phyloP scores from a whole-genome alignment of 2,888 invertebrate species.

The Agrochola circellaris region DNA sequence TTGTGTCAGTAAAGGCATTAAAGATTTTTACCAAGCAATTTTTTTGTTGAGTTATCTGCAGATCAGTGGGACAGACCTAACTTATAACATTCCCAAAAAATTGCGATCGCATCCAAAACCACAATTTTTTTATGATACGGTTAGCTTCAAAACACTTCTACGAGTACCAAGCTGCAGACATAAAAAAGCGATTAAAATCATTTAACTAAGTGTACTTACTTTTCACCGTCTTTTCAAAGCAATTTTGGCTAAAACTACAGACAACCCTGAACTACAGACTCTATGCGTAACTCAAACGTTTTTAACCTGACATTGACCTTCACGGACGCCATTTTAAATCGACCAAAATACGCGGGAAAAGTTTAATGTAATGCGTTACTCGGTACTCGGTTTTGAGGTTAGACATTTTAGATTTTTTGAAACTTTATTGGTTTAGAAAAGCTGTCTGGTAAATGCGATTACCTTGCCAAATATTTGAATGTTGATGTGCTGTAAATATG shows the following conservation, averaged over 20 bases:
- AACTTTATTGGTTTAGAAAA: constrained; percentile 32
- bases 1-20: too few species aligned
- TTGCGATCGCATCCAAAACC: too few species aligned
- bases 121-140: too few species aligned
- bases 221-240: neutral
- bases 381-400: constrained; percentile 38
- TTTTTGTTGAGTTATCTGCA: too few species aligned
- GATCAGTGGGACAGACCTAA: too few species aligned
- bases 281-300: constrained; percentile 60
- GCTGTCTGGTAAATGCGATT: neutral
- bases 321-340: constrained; percentile 71
- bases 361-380: constrained; percentile 49
- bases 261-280: constrained; percentile 52
- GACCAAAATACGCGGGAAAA: constrained; percentile 71
- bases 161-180: too few species aligned
- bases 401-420: neutral
- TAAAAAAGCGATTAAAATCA: too few species aligned
- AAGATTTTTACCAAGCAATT: too few species aligned
- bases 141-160: too few species aligned
- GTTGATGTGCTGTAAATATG: neutral
- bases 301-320: constrained; percentile 76
- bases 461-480: neutral
- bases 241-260: constrained; percentile 16
- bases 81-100: too few species aligned
- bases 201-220: too few species aligned